Conservation (phyloP, 2,888 invertebrate species). For the Oscheius sp. region DNA sequence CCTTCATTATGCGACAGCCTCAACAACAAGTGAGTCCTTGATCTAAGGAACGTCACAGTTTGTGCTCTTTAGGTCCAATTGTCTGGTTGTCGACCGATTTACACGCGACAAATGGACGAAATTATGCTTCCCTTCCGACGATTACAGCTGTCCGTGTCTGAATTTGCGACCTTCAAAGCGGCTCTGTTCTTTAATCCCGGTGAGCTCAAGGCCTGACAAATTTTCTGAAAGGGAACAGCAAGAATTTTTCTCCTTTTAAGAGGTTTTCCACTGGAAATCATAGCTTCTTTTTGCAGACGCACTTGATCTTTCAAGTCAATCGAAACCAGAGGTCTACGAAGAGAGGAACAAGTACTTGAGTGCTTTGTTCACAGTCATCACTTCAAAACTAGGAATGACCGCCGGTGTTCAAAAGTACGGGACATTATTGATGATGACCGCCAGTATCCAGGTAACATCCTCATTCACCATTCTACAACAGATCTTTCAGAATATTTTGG, state of each 20-base stretch:
- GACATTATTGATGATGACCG: conserved; percentile 65
- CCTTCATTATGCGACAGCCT: conserved; percentile 71
- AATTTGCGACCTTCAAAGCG: conserved; percentile 72
- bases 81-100: conserved; percentile 71
- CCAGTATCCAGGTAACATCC: conserved; percentile 58
- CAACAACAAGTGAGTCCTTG: conserved; percentile 59
- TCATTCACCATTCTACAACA: background rate
- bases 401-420: conserved; percentile 64
- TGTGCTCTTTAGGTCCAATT: conserved; percentile 61
- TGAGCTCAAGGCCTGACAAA: conserved; percentile 22
- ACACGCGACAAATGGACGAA: conserved; percentile 73
- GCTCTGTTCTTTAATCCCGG: conserved; percentile 72
- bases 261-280: background rate
- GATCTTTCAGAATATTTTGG: conserved; percentile 69
- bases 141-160: conserved; percentile 62
- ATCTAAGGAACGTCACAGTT: conserved; percentile 1
- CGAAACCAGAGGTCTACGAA: conserved; percentile 64
- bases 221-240: too few relatives aligned
- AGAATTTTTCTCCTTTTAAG: too few relatives aligned
- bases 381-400: conserved; percentile 54
- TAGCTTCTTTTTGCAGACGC: conserved; percentile 60
- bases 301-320: conserved; percentile 63
- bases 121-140: conserved; percentile 70
- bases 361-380: conserved; percentile 68
- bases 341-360: conserved; percentile 71